Percentiles rank a stretch among this genome's conserved stretches.
These are phyloP conservation scores for Sussaba pulchella DNA, from an alignment of 2,888 invertebrate species.

Conservation along the genomic window DNA sequence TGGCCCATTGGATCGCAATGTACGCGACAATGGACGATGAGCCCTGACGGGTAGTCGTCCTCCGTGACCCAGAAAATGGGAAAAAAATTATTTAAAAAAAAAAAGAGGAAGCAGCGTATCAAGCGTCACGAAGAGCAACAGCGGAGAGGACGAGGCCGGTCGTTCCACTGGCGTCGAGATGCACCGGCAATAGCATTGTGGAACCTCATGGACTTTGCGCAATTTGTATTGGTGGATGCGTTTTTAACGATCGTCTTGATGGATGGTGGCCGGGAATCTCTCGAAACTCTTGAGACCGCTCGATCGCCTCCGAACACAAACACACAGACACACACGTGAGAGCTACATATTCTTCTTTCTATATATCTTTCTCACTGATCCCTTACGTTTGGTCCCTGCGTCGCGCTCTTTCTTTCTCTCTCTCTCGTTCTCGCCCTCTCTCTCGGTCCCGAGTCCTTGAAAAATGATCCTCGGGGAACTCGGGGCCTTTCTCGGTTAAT, in stretches of 20 bases:
- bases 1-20: slow-evolving; percentile 5
- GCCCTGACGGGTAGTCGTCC: slow-evolving; percentile 64
- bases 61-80: slow-evolving; percentile 38
- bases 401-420: no score
- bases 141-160: slow-evolving; percentile 51
- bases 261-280: slow-evolving; percentile 63
- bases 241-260: slow-evolving; percentile 73
- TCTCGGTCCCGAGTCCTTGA: slow-evolving; percentile 74
- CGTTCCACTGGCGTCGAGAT: slow-evolving; percentile 48
- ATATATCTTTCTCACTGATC: slow-evolving; percentile 31
- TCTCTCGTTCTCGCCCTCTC: slow-evolving; percentile 35
- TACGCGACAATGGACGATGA: slow-evolving; percentile 9
- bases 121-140: slow-evolving; percentile 20
- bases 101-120: slow-evolving; percentile 11
- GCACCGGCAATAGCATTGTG: slow-evolving; percentile 16
- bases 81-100: slow-evolving; percentile 12
- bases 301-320: slow-evolving; percentile 60
- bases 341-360: background rate
- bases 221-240: slow-evolving; percentile 69
- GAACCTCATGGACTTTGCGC: slow-evolving; percentile 59
- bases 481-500: slow-evolving; percentile 79
- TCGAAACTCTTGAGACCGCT: slow-evolving; percentile 60
- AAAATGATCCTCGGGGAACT: slow-evolving; percentile 79
- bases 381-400: background rate
- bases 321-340: slow-evolving; percentile 25